Evolutionary conservation across 2,888 invertebrate genomes (phyloP).

Genomic region (Cartodere bifasciata): DNA sequence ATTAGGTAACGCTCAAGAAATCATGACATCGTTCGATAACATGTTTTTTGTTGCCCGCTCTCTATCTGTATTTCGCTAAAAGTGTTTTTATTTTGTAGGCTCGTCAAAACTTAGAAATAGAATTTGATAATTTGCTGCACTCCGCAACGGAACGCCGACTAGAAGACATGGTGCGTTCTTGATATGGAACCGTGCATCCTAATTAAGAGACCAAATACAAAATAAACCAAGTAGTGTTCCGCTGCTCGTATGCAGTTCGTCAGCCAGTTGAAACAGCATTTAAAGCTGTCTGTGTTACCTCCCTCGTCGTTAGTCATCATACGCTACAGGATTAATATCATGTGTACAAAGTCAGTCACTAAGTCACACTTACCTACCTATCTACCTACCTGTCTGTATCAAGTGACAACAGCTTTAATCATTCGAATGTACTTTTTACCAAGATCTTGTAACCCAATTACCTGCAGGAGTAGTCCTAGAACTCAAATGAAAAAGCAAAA

Average conservation of each 20-base stretch:
- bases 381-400: too few relatives aligned
- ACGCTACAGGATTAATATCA: slow-evolving; percentile 14
- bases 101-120: slow-evolving; percentile 80
- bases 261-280: too few relatives aligned
- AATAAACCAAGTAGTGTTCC: slow-evolving; percentile 29
- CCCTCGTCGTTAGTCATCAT: slow-evolving; percentile 20
- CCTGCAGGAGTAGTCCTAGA: too few relatives aligned
- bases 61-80: too few relatives aligned
- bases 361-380: slow-evolving; percentile 20
- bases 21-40: too few relatives aligned
- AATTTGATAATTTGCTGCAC: slow-evolving; percentile 77
- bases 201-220: slow-evolving; percentile 18
- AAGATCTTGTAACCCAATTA: too few relatives aligned
- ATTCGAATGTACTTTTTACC: too few relatives aligned
- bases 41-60: too few relatives aligned
- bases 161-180: slow-evolving; percentile 32
- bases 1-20: too few relatives aligned
- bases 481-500: too few relatives aligned
- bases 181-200: slow-evolving; percentile 25
- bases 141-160: slow-evolving; percentile 69
- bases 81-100: too few relatives aligned
- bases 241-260: slow-evolving; percentile 16
- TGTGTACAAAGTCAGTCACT: slow-evolving; percentile 13
- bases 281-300: slow-evolving; percentile 25
- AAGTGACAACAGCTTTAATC: too few relatives aligned